A percentile compares a stretch with the other conserved stretches of the same genome.
phyloP scores from a whole-genome alignment of 1,140 invertebrate species.

The Drosophila parabipectinata region DNA sequence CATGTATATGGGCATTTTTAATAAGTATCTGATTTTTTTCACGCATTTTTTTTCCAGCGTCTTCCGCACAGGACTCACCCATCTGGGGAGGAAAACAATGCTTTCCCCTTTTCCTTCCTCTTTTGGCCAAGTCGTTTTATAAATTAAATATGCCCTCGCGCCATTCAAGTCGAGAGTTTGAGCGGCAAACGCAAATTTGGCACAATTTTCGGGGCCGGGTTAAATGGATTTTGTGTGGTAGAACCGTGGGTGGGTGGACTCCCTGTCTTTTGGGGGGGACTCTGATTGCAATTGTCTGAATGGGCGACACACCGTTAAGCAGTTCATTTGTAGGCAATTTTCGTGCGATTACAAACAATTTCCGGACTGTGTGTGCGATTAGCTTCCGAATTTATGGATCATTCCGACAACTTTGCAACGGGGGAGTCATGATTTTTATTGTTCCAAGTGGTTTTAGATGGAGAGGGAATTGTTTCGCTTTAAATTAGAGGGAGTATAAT shows the following conservation, averaged over 20 bases:
- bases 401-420: slow-evolving; percentile 10
- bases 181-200: slow-evolving; percentile 57
- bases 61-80: neutral
- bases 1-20: slow-evolving; percentile 80
- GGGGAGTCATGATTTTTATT: slow-evolving; percentile 71
- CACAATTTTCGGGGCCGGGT: slow-evolving; percentile 60
- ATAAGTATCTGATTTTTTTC: slow-evolving; percentile 70
- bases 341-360: slow-evolving; percentile 74
- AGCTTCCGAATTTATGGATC: slow-evolving; percentile 70
- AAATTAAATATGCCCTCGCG: slow-evolving; percentile 73
- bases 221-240: slow-evolving; percentile 51
- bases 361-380: slow-evolving; percentile 61
- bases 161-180: slow-evolving; percentile 47
- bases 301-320: slow-evolving; percentile 78
- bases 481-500: slow-evolving; percentile 21
- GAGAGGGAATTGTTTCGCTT: slow-evolving; percentile 1
- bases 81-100: slow-evolving; percentile 1
- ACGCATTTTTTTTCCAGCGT: slow-evolving; percentile 34
- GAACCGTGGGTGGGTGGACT: slow-evolving; percentile 8
- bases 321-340: slow-evolving; percentile 81
- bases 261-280: slow-evolving; percentile 8
- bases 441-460: slow-evolving; percentile 27
- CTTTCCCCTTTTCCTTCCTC: slow-evolving; percentile 15
- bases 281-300: slow-evolving; percentile 48
- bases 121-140: slow-evolving; percentile 63